Evolutionary conservation across 2,797 vertebrate genomes (phyloP).

Genomic region (Siniperca scherzeri): DNA sequence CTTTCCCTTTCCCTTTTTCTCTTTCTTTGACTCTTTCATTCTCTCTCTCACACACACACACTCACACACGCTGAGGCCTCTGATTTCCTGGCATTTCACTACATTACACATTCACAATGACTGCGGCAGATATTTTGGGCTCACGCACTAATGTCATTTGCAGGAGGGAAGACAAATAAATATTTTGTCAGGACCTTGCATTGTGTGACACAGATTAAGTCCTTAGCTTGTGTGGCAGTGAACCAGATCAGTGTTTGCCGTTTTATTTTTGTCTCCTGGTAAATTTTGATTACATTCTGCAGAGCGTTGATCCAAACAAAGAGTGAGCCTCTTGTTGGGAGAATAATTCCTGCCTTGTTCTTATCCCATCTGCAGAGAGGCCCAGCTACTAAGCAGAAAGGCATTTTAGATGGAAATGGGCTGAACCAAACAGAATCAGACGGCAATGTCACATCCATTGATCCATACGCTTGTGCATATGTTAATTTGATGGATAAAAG

Average conservation of each 20-base stretch:
- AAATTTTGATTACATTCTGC: conserved; percentile 80
- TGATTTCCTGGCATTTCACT: conserved; percentile 72
- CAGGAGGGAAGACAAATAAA: conserved; percentile 58
- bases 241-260: conserved; percentile 61
- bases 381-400: conserved; percentile 57
- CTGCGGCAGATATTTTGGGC: conserved; percentile 64
- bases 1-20: conserved; percentile 5
- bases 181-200: conserved; percentile 58
- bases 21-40: not conserved
- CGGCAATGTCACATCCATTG: conserved; percentile 44
- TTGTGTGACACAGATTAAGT: conserved; percentile 70
- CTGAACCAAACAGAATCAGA: conserved; percentile 63
- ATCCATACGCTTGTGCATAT: conserved; percentile 38
- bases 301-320: conserved; percentile 74
- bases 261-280: conserved; percentile 70
- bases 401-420: conserved; percentile 67
- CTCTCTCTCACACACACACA: conserved; percentile 4
- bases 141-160: conserved; percentile 66
- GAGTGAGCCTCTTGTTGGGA: conserved; percentile 69
- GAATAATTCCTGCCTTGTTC: conserved; percentile 80
- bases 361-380: conserved; percentile 64
- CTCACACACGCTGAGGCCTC: conserved; percentile 43
- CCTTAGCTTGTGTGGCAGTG: conserved; percentile 42
- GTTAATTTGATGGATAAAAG: conserved; percentile 42
- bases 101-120: conserved; percentile 62